Base-by-base conservation (phyloP, 2,888 invertebrate species). In the Macrophya alboannulata region DNA sequence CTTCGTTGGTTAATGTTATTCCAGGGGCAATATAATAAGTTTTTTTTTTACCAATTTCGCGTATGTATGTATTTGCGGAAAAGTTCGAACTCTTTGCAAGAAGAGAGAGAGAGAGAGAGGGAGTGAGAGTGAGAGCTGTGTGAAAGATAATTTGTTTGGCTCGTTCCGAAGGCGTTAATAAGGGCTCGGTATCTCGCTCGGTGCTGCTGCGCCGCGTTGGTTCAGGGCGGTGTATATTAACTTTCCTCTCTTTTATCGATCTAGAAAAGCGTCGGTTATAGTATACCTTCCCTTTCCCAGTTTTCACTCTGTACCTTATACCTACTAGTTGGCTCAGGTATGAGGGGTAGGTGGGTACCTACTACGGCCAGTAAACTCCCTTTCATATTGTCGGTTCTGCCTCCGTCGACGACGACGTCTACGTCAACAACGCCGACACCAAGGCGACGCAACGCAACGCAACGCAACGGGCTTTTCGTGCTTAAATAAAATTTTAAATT, bases 391-490 rank as follows among this genome's bases (percentile, higher is more conserved):
- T 55, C n/a, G 65, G 51, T 59, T 51, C 62, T 71, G 31, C 74
- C 55, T 74, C 59, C 83, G 48, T 43, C 81, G 83, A 77, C 84
- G 83, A 77, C 84, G 79, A 83, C 84, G 55, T 59, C 59, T 71
- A 79, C 72, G 55, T 81, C 81, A 45, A 81, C 86, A 84, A 84
- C 85, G 85, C 71, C 85, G 84, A 48, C n/a, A 31, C 31, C 31
- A 31, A 31, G 31, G 3, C 31, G 31, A 31, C 31, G 31, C 3
- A 31, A 31, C 31, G 31, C 31, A 31, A 31, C 31, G 31, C 31
- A 31, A 31, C 31, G 31, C 31, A 31, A 31, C 31, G 31, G 31
- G 31, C 31, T 31, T 40, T 12, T 48, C 40, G 31, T 43, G 65
- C 43, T 31, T 55, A 55, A 77, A 77, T 55, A 77, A 77, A 77